Evolutionary conservation across 2,888 invertebrate genomes (phyloP).

Genomic region (Conops quadrifasciatus): DNA sequence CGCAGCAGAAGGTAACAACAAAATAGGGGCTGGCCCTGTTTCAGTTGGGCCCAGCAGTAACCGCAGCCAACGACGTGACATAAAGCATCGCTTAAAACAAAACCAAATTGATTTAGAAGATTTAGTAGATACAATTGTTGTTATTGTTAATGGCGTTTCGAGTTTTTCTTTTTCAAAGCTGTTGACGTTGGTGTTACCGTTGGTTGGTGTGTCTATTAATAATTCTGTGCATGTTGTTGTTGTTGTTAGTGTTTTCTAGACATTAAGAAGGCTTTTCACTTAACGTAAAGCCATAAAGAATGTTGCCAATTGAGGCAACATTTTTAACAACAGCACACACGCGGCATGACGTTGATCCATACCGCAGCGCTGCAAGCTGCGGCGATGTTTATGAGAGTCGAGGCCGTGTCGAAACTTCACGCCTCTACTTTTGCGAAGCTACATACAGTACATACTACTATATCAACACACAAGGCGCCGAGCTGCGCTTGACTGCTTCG

Average conservation of each 20-base stretch:
- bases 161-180: no score
- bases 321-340: slow-evolving; percentile 1
- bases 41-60: slow-evolving; percentile 7
- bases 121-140: background rate
- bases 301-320: background rate
- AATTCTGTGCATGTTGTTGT: no score
- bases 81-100: slow-evolving; percentile 18
- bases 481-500: no score
- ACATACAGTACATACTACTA: no score
- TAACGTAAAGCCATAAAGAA: slow-evolving; percentile 25
- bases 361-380: background rate
- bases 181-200: background rate
- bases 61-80: slow-evolving; percentile 7
- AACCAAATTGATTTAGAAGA: slow-evolving; percentile 1
- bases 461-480: no score
- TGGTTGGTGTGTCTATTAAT: no score
- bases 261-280: background rate
- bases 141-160: background rate
- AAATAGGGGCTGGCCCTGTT: background rate
- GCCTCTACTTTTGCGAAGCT: background rate
- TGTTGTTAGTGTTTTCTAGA: no score
- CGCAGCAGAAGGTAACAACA: background rate
- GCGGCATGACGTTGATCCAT: background rate
- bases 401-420: slow-evolving; percentile 5
- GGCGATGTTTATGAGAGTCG: background rate